A percentile compares a stretch with the other conserved stretches of the same genome.
Conservation (phyloP, 2,113 vertebrate species). For the Talpa occidentalis region DNA sequence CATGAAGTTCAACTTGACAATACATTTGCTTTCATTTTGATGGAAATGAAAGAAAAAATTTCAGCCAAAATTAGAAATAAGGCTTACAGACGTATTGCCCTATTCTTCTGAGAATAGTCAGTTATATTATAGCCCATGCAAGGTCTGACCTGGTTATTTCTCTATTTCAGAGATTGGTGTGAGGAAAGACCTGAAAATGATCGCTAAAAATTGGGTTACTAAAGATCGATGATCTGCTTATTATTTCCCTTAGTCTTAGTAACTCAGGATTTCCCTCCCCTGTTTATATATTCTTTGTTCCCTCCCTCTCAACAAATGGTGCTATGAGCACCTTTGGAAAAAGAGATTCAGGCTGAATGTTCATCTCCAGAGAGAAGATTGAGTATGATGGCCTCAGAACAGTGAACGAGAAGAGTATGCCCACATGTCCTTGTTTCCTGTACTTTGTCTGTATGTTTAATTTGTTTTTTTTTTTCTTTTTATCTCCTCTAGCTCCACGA, state of each 20-base stretch:
- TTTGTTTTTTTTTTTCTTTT: not conserved
- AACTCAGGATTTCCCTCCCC: not conserved
- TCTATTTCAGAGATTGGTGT: constrained; percentile 18
- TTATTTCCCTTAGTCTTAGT: constrained; percentile 40
- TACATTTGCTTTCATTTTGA: not conserved
- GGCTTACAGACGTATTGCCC: not conserved
- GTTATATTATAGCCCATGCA: not conserved
- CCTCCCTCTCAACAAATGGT: not conserved
- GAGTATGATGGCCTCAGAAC: not conserved
- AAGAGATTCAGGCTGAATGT: constrained; percentile 40
- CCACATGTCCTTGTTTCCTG: not conserved
- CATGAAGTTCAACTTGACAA: not conserved
- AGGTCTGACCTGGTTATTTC: constrained; percentile 42
- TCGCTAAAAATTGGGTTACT: constrained; percentile 18
- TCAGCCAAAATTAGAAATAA: not conserved
- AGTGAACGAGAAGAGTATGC: not conserved
- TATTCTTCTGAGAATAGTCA: not conserved
- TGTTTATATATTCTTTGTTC: not conserved
- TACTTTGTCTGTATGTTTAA: not conserved
- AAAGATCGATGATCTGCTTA: constrained; percentile 6
- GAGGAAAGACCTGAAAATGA: not conserved
- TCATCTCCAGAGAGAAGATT: constrained; percentile 41
- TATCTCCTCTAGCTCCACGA: not conserved
- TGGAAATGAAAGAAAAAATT: not conserved
- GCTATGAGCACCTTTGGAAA: not conserved